These are phyloP conservation scores for Watersipora subatra DNA, from an alignment of 1,140 invertebrate genomes.

Conservation along the genomic window DNA sequence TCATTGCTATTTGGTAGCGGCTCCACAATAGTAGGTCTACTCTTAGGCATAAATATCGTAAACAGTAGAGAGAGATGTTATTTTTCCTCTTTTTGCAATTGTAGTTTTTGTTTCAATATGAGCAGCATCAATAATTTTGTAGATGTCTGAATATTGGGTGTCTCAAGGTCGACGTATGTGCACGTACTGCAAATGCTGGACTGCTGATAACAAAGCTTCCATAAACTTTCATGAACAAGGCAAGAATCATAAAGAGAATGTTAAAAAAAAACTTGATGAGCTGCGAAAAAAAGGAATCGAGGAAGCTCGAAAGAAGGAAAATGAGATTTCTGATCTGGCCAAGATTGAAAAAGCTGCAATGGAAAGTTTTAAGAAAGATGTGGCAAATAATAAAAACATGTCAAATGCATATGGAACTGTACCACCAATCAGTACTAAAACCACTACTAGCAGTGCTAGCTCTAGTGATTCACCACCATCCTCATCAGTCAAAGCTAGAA, in stretches of 20 bases:
- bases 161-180: not conserved
- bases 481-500: not conserved
- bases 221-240: not conserved
- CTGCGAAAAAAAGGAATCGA: not conserved
- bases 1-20: no score
- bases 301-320: not conserved
- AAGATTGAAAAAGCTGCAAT: not conserved
- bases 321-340: not conserved
- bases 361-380: not conserved
- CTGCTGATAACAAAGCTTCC: not conserved
- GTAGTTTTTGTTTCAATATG: no score
- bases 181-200: conserved; percentile 3
- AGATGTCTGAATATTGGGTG: not conserved
- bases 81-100: no score
- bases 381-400: not conserved
- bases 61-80: no score
- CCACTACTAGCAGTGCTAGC: not conserved
- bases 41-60: no score
- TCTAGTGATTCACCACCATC: not conserved
- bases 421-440: not conserved
- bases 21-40: no score
- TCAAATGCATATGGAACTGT: not conserved
- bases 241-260: conserved; percentile 2
- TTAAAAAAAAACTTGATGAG: not conserved
- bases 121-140: no score